Evolutionary conservation across 2,888 invertebrate species (phyloP).

Genomic region (Maniola hyperantus): DNA sequence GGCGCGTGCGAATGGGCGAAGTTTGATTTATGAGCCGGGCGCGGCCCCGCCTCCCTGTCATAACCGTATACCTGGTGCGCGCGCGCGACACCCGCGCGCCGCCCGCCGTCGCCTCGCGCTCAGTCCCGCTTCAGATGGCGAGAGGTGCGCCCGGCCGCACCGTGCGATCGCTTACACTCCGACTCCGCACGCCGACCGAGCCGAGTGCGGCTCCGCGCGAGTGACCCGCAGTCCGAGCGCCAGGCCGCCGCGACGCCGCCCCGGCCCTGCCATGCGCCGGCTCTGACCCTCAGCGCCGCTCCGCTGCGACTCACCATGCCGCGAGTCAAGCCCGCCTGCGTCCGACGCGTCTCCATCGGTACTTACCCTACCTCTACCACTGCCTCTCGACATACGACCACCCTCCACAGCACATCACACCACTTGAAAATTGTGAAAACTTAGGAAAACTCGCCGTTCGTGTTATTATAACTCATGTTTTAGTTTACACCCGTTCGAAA

Average conservation of each 20-base stretch:
- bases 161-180: conserved; percentile 45
- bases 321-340: conserved; percentile 81
- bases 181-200: conserved; percentile 53
- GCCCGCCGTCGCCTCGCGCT: conserved; percentile 72
- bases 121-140: conserved; percentile 83
- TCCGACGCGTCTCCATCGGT: conserved; percentile 82
- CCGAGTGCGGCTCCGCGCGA: conserved; percentile 59
- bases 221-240: conserved; percentile 46
- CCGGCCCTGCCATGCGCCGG: conserved; percentile 72
- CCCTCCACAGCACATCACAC: conserved; percentile 55
- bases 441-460: conserved; percentile 25
- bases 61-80: conserved; percentile 86
- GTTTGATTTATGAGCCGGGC: conserved; percentile 87
- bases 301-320: conserved; percentile 63
- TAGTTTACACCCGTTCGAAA: conserved; percentile 36
- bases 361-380: conserved; percentile 53
- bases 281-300: conserved; percentile 61
- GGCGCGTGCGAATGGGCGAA: conserved; percentile 85
- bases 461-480: conserved; percentile 29
- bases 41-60: conserved; percentile 86
- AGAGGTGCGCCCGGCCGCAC: conserved; percentile 71
- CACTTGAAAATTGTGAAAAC: conserved; percentile 50
- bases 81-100: conserved; percentile 69
- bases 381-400: conserved; percentile 39
- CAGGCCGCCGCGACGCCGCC: conserved; percentile 48